These are phyloP conservation scores for Coreoperca whiteheadi DNA, from an alignment of 2,113 vertebrate species.

Conservation along the genomic window DNA sequence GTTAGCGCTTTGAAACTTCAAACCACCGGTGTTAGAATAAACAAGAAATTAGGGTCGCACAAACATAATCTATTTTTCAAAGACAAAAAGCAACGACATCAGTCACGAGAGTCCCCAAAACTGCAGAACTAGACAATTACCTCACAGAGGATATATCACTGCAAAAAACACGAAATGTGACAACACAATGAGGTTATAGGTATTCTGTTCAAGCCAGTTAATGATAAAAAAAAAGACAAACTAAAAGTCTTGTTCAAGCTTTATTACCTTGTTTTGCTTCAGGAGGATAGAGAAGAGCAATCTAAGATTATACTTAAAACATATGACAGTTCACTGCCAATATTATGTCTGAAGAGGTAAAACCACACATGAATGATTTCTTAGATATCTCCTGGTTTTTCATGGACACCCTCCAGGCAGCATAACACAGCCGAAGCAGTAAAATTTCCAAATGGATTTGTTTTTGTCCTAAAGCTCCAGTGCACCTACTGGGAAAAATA, in stretches of 20 bases:
- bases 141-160: neutral
- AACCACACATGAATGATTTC: constrained; percentile 67
- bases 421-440: constrained; percentile 53
- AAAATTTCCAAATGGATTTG: constrained; percentile 69
- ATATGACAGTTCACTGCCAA: constrained; percentile 43
- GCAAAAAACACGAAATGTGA: neutral
- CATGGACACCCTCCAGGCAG: constrained; percentile 68
- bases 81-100: constrained; percentile 3
- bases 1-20: constrained; percentile 17
- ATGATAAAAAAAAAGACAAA: constrained; percentile 13
- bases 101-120: neutral
- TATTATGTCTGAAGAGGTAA: constrained; percentile 64
- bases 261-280: constrained; percentile 46
- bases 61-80: constrained; percentile 2
- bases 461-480: constrained; percentile 65
- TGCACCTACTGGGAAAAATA: constrained; percentile 71
- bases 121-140: neutral
- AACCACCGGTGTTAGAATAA: neutral
- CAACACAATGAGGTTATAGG: neutral
- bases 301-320: constrained; percentile 47
- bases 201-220: neutral
- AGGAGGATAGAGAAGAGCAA: constrained; percentile 3
- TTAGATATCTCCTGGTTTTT: constrained; percentile 71
- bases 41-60: constrained; percentile 5
- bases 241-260: constrained; percentile 26